Conservation (phyloP, 2,113 vertebrate genomes). For the Rana temporaria region DNA sequence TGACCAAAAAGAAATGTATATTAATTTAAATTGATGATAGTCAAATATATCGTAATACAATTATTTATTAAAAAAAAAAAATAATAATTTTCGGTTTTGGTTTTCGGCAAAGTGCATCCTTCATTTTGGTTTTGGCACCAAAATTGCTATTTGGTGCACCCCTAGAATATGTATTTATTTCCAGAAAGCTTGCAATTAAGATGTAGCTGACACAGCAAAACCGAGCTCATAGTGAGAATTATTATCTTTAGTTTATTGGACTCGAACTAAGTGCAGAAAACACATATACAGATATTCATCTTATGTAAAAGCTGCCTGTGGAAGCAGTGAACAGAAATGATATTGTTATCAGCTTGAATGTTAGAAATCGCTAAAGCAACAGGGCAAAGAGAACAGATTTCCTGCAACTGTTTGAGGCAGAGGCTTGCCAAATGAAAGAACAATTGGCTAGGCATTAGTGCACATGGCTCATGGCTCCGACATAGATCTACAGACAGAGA, state of each 20-base stretch:
- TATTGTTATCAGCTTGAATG: slow-evolving; percentile 36
- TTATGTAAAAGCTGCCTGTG: neutral
- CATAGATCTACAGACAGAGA: slow-evolving; percentile 46
- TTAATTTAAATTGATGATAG: no score
- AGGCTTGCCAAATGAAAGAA: slow-evolving; percentile 40
- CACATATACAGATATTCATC: neutral
- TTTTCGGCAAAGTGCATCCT: no score
- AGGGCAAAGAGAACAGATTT: slow-evolving; percentile 40
- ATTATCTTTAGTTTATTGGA: neutral
- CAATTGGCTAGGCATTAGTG: slow-evolving; percentile 42
- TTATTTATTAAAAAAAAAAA: no score
- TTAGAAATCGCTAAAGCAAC: slow-evolving; percentile 17
- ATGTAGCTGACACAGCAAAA: no score
- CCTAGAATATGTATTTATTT: no score
- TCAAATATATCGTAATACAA: no score
- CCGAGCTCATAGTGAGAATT: no score
- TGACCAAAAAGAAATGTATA: no score
- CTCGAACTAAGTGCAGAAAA: neutral
- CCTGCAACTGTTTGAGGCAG: slow-evolving; percentile 38
- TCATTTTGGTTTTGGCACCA: no score
- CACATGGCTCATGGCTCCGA: slow-evolving; percentile 50
- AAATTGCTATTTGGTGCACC: no score
- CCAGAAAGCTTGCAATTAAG: no score
- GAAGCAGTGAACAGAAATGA: neutral
- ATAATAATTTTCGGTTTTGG: no score